Percentiles rank a stretch among this genome's conserved stretches.
These are phyloP conservation scores for Bufo gargarizans DNA, from an alignment of 2,113 vertebrate species.

Conservation along the genomic window DNA sequence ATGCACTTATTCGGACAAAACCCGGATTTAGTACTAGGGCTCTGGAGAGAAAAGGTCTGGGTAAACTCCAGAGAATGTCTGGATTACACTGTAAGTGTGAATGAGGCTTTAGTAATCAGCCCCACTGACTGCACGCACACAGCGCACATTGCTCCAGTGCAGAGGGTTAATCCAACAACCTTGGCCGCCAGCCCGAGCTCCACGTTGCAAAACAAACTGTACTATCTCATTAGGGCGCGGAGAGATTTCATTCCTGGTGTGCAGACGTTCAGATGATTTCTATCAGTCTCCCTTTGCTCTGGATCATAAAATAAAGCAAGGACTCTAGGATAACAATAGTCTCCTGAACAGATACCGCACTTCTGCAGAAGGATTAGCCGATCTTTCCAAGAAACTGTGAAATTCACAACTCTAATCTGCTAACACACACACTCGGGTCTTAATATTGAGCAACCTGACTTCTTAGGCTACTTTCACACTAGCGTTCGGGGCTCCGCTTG, in stretches of 20 bases:
- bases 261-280: background rate
- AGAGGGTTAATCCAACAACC: background rate
- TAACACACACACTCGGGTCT: background rate
- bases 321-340: background rate
- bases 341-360: background rate
- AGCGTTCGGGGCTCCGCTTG: too few relatives aligned
- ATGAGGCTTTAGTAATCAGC: too few relatives aligned
- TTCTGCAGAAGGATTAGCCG: background rate
- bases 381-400: background rate
- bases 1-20: too few relatives aligned
- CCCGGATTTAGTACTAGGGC: too few relatives aligned
- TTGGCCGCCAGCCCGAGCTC: background rate
- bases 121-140: background rate
- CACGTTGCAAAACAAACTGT: conserved; percentile 48
- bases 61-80: too few relatives aligned
- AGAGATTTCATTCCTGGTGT: background rate
- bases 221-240: conserved; percentile 3
- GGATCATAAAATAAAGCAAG: background rate
- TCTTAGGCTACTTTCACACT: too few relatives aligned
- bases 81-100: too few relatives aligned
- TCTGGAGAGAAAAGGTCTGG: too few relatives aligned
- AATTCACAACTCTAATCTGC: too few relatives aligned
- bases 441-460: background rate
- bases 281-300: background rate
- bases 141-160: background rate